phyloP scores from a whole-genome alignment of 64 coral and sea anemone genomes.

The Montipora cactus region DNA sequence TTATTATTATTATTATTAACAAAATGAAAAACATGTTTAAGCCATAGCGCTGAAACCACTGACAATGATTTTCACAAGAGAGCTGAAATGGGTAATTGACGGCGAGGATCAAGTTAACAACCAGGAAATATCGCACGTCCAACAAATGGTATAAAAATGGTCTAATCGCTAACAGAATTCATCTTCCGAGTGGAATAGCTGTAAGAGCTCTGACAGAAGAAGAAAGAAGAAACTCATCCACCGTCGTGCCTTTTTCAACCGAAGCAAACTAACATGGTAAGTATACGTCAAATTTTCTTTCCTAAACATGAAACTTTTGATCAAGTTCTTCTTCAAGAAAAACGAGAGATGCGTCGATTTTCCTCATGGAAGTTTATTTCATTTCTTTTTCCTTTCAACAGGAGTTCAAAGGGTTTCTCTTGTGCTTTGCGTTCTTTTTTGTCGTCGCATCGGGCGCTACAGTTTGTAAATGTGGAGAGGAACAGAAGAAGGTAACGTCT shows the following conservation, averaged over 20 bases:
- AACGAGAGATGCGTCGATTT: too few species aligned
- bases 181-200: background rate
- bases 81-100: background rate
- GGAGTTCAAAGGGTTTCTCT: slow-evolving; percentile 16
- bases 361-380: background rate
- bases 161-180: background rate
- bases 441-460: background rate
- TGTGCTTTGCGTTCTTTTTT: background rate
- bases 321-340: too few species aligned
- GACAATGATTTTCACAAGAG: background rate
- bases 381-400: background rate
- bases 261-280: background rate
- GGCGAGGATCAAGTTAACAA: background rate
- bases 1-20: background rate
- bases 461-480: background rate
- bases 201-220: background rate
- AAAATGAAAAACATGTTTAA: background rate
- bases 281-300: background rate
- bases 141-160: background rate
- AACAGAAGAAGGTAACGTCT: slow-evolving; percentile 19
- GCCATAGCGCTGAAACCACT: background rate
- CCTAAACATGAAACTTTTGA: too few species aligned
- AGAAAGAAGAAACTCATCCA: background rate
- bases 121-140: background rate
- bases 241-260: background rate